Conservation (phyloP, 2,888 invertebrate genomes). For the Villa cingulata region DNA sequence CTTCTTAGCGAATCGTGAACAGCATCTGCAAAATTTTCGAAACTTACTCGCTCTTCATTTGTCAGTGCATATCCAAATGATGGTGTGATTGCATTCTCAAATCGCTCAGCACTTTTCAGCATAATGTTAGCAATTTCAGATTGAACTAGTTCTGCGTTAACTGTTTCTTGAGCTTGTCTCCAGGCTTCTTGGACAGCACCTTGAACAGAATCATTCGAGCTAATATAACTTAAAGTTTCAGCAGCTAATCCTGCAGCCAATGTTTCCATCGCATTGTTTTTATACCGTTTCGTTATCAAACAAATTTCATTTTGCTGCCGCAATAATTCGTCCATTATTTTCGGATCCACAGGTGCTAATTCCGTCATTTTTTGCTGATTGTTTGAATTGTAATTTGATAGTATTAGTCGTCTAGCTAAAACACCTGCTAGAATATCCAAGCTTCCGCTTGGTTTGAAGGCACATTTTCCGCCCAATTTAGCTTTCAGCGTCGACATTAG, state of each 20-base stretch:
- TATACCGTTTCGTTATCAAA: constrained; percentile 48
- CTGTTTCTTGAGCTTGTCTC: constrained; percentile 59
- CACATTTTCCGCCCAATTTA: constrained; percentile 46
- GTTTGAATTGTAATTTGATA: constrained; percentile 23
- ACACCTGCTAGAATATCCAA: constrained; percentile 63
- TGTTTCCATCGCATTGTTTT: constrained; percentile 52
- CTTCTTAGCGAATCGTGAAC: constrained; percentile 56
- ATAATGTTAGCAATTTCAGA: constrained; percentile 64
- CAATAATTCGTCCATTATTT: constrained; percentile 31
- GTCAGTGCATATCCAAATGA: constrained; percentile 47
- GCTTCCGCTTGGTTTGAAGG: constrained; percentile 35
- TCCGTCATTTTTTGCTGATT: constrained; percentile 38
- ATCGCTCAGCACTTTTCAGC: constrained; percentile 52
- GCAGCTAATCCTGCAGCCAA: constrained; percentile 55
- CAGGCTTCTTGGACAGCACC: constrained; percentile 60
- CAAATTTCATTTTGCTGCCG: constrained; percentile 48
- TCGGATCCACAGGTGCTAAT: constrained; percentile 39
- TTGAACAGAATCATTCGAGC: constrained; percentile 43
- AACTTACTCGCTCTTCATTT: constrained; percentile 52
- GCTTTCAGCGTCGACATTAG: constrained; percentile 57
- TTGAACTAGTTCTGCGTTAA: constrained; percentile 60
- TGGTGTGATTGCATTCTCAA: constrained; percentile 46
- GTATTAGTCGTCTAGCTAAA: constrained; percentile 54
- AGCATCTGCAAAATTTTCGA: constrained; percentile 62
- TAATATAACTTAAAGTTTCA: constrained; percentile 50